phyloP scores from a whole-genome alignment of 2,113 vertebrate genomes.

The Paratilapia polleni region DNA sequence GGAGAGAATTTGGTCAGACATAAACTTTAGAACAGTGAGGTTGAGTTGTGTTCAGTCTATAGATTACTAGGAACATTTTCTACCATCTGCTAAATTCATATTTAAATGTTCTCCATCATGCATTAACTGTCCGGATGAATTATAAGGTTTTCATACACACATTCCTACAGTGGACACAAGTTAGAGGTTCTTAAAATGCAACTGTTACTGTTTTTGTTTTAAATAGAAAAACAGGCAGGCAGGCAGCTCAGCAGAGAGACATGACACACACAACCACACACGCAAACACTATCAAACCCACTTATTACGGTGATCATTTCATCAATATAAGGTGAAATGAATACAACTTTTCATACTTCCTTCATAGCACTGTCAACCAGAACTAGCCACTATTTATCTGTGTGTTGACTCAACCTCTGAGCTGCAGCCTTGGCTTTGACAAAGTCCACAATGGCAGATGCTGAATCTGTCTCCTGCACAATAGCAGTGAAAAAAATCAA shows the following conservation, averaged over 20 bases:
- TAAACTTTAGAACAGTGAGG: too few species aligned
- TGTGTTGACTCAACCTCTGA: conserved; percentile 39
- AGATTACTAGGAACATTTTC: too few species aligned
- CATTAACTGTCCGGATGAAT: not conserved
- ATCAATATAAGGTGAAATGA: conserved; percentile 40
- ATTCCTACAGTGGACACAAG: not conserved
- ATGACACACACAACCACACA: not conserved
- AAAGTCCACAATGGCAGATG: conserved; percentile 54
- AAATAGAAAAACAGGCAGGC: not conserved
- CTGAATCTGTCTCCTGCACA: conserved; percentile 45
- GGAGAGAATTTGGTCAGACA: too few species aligned
- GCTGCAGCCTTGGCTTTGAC: conserved; percentile 38
- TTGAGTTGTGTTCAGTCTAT: too few species aligned
- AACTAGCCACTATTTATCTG: conserved; percentile 38
- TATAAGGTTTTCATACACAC: not conserved
- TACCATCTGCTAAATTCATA: not conserved
- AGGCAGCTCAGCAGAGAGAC: not conserved
- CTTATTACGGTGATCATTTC: conserved; percentile 20
- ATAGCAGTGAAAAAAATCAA: conserved; percentile 39
- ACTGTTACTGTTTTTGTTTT: not conserved
- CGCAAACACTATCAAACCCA: not conserved
- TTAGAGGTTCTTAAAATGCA: not conserved
- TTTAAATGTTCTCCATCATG: not conserved
- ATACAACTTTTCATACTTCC: conserved; percentile 30
- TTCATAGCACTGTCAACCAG: conserved; percentile 22